Conservation (phyloP, 1,140 invertebrate species). For the Brachionus koreanus region DNA sequence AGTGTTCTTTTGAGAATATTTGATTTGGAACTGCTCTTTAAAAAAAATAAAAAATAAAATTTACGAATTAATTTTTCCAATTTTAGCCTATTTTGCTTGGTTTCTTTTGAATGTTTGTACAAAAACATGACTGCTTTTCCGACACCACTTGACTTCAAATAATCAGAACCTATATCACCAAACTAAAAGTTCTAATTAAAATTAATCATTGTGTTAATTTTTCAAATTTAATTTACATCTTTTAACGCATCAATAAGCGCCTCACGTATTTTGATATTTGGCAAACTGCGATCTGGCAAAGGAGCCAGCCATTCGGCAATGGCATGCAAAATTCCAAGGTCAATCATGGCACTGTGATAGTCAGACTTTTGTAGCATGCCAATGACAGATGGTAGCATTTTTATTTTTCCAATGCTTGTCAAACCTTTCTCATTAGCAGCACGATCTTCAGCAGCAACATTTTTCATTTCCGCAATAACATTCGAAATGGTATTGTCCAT, state of each 20-base stretch:
- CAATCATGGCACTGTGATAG: conserved; percentile 12
- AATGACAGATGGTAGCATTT: conserved; percentile 11
- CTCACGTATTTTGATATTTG: conserved; percentile 84
- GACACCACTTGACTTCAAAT: conserved; percentile 87
- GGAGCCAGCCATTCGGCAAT: conserved; percentile 87
- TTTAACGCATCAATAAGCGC: conserved; percentile 77
- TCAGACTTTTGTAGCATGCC: conserved; percentile 1
- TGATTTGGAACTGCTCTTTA: too few relatives aligned
- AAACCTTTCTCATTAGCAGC: conserved; percentile 5
- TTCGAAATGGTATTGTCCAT: conserved; percentile 25
- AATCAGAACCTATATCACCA: conserved; percentile 78
- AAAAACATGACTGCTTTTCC: conserved; percentile 99
- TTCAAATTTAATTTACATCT: conserved; percentile 66
- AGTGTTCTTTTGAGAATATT: too few relatives aligned
- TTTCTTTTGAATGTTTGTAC: conserved; percentile 96
- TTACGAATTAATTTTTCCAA: conserved; percentile 84
- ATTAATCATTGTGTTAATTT: neutral
- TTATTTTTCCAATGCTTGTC: conserved; percentile 24
- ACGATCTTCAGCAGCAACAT: conserved; percentile 42
- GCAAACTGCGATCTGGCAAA: conserved; percentile 90
- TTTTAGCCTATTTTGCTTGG: conserved; percentile 81
- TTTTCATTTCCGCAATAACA: conserved; percentile 32
- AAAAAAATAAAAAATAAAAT: conserved; percentile 37
- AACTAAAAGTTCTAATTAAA: conserved; percentile 66
- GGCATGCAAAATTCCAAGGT: neutral